Conservation (phyloP, 1,140 invertebrate genomes). For the Drosophila eugracilis region DNA sequence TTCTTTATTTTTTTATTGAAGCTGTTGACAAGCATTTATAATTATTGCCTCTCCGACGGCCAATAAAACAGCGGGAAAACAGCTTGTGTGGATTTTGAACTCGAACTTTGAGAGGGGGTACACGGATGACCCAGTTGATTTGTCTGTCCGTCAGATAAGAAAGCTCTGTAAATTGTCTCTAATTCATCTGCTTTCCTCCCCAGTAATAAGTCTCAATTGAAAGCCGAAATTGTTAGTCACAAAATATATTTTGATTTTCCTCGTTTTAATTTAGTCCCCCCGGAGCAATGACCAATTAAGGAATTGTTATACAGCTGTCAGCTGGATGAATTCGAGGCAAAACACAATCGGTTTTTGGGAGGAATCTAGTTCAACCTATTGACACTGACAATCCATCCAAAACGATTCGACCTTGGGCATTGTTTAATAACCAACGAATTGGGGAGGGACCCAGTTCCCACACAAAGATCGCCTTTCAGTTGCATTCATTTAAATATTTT, state of each 20-base stretch:
- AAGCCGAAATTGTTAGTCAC: slow-evolving; percentile 36
- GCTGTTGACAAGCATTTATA: slow-evolving; percentile 45
- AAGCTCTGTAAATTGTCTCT: slow-evolving; percentile 6
- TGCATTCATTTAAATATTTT: slow-evolving; percentile 34
- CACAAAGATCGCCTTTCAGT: slow-evolving; percentile 52
- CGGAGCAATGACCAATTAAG: slow-evolving; percentile 35
- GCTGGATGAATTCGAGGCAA: slow-evolving; percentile 41
- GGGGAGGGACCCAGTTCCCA: slow-evolving; percentile 36
- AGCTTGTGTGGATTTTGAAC: slow-evolving; percentile 43
- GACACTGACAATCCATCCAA: slow-evolving; percentile 28
- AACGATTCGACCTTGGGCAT: slow-evolving; percentile 36
- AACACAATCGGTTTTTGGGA: slow-evolving; percentile 25
- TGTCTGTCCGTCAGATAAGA: slow-evolving; percentile 25
- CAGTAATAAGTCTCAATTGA: slow-evolving; percentile 29
- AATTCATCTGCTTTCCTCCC: slow-evolving; percentile 5
- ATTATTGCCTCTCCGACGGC: slow-evolving; percentile 36
- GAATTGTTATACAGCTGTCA: slow-evolving; percentile 40
- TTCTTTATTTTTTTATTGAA: slow-evolving; percentile 37
- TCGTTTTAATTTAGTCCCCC: too few relatives aligned
- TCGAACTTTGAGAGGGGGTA: slow-evolving; percentile 11
- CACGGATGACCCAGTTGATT: slow-evolving; percentile 42
- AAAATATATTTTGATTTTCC: slow-evolving; percentile 35
- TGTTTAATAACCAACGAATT: slow-evolving; percentile 18
- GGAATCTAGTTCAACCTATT: slow-evolving; percentile 40
- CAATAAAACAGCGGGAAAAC: slow-evolving; percentile 27